Percentiles rank a stretch among this genome's conserved stretches.
phyloP scores from a whole-genome alignment of 2,888 invertebrate species.

The Iphiclides podalirius region DNA sequence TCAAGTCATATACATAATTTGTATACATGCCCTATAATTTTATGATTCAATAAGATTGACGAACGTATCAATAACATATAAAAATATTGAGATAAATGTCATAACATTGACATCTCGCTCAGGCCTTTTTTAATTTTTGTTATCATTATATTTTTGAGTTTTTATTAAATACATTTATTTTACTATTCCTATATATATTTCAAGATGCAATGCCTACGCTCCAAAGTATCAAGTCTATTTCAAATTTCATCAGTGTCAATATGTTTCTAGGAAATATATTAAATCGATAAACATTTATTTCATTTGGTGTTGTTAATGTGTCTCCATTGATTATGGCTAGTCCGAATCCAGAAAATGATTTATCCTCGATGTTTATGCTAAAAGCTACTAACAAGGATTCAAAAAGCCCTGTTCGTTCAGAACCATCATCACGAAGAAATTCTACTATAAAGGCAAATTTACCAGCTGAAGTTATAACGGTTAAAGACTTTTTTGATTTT shows the following conservation, averaged over 20 bases:
- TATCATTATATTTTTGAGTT: slow-evolving; percentile 14
- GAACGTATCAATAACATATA: no score
- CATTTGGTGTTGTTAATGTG: slow-evolving; percentile 1
- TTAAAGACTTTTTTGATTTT: slow-evolving; percentile 86
- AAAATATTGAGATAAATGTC: slow-evolving; percentile 9
- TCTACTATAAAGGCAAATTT: slow-evolving; percentile 41
- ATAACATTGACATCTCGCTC: slow-evolving; percentile 10
- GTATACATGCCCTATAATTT: no score
- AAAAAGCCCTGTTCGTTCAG: slow-evolving; percentile 47
- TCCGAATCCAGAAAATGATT: slow-evolving; percentile 53
- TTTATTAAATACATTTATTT: slow-evolving; percentile 8
- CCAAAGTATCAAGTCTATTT: neutral
- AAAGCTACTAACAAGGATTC: slow-evolving; percentile 45
- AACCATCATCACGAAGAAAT: slow-evolving; percentile 45
- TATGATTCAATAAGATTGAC: no score
- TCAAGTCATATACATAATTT: no score
- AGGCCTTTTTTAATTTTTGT: slow-evolving; percentile 15
- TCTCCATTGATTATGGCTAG: slow-evolving; percentile 59
- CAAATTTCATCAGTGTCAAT: neutral
- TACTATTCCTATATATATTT: slow-evolving; percentile 9
- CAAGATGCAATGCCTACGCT: slow-evolving; percentile 3
- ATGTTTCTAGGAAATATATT: slow-evolving; percentile 23
- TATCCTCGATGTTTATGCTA: slow-evolving; percentile 63
- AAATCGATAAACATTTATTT: slow-evolving; percentile 24
- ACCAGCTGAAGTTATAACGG: slow-evolving; percentile 82